Evolutionary conservation across 92 coral and sea anemone genomes (phyloP).

Genomic region (Palythoa grandiflora): DNA sequence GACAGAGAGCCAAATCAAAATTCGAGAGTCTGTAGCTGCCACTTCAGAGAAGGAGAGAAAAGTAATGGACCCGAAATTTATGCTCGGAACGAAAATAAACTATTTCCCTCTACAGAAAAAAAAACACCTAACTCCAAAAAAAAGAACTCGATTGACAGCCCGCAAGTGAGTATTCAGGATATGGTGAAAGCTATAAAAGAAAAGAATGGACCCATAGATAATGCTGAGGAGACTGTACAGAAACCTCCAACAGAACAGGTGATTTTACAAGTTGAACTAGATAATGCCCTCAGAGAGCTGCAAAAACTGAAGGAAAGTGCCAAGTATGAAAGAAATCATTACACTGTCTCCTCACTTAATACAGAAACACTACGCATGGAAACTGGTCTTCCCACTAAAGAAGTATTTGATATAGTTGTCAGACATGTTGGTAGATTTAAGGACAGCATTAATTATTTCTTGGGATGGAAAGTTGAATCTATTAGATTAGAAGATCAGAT

Average conservation of each 20-base stretch:
- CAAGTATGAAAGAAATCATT: conserved; percentile 32
- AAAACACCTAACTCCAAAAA: conserved; percentile 12
- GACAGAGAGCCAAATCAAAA: conserved; percentile 64
- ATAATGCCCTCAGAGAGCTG: conserved; percentile 34
- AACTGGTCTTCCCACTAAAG: conserved; percentile 43
- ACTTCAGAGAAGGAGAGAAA: conserved; percentile 56
- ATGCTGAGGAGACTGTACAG: not conserved
- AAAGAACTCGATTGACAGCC: conserved; percentile 19
- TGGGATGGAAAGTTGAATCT: conserved; percentile 39
- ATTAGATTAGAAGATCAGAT: conserved; percentile 45
- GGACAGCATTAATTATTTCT: conserved; percentile 38
- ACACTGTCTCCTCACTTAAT: conserved; percentile 6
- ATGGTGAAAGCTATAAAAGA: conserved; percentile 24
- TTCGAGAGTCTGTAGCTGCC: conserved; percentile 69
- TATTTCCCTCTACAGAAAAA: conserved; percentile 8
- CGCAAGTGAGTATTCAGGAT: conserved; percentile 28
- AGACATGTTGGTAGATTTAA: conserved; percentile 39
- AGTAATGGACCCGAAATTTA: conserved; percentile 57
- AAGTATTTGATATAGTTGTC: conserved; percentile 38
- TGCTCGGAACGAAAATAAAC: conserved; percentile 16
- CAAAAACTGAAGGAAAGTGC: conserved; percentile 29
- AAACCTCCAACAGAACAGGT: conserved; percentile 43
- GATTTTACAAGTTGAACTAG: conserved; percentile 41
- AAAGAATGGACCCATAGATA: not conserved
- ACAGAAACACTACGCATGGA: conserved; percentile 42